phyloP scores from a whole-genome alignment of 1,140 invertebrate genomes.

The Aradophagus sp. region DNA sequence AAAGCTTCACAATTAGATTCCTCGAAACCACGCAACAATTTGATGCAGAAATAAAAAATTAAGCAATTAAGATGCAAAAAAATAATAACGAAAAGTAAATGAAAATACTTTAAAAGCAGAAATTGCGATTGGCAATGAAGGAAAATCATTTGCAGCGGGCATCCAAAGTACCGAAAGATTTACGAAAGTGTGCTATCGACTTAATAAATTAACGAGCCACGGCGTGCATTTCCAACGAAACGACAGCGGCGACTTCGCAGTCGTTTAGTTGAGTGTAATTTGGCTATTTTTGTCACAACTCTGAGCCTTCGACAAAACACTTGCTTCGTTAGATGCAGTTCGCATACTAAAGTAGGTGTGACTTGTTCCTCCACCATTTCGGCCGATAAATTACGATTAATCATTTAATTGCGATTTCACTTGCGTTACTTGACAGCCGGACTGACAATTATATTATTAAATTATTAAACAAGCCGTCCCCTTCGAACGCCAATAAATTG shows the following conservation, averaged over 20 bases:
- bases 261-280: conserved; percentile 61
- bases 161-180: conserved; percentile 25
- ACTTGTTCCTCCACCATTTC: conserved; percentile 34
- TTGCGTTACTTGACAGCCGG: conserved; percentile 7
- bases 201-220: conserved; percentile 52
- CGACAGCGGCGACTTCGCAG: conserved; percentile 49
- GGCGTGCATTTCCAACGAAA: conserved; percentile 52
- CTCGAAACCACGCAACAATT: too few relatives aligned
- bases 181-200: conserved; percentile 47
- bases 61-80: too few relatives aligned
- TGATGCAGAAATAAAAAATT: too few relatives aligned
- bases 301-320: conserved; percentile 53
- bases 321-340: conserved; percentile 45
- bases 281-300: conserved; percentile 63
- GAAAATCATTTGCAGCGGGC: too few relatives aligned
- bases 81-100: too few relatives aligned
- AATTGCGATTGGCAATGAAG: too few relatives aligned
- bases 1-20: too few relatives aligned
- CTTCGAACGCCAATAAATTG: conserved; percentile 5
- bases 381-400: conserved; percentile 31
- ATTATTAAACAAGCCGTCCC: too few relatives aligned
- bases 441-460: too few relatives aligned
- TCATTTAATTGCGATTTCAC: conserved; percentile 25
- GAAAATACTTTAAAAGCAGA: too few relatives aligned
- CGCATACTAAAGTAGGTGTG: conserved; percentile 42